Conservation (phyloP, 2,888 invertebrate genomes). For the Molanna angustata region DNA sequence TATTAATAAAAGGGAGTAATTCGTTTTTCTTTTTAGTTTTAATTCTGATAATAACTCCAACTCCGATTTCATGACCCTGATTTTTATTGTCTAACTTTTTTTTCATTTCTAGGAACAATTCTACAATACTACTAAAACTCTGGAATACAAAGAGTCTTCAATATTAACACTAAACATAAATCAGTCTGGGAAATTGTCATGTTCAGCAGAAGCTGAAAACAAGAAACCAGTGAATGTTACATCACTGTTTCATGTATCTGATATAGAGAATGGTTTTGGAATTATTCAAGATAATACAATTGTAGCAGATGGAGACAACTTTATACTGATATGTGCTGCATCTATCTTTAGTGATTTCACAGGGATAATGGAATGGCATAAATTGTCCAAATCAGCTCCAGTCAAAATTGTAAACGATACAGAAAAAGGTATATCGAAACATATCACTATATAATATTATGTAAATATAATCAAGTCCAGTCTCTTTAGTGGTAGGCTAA, state of each 20-base stretch:
- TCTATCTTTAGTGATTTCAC: conserved; percentile 54
- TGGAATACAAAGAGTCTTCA: conserved; percentile 37
- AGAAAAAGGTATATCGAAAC: conserved; percentile 30
- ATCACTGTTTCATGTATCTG: conserved; percentile 35
- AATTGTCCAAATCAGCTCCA: conserved; percentile 11
- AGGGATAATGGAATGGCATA: conserved; percentile 51
- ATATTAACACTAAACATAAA: conserved; percentile 42
- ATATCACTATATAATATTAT: too few relatives aligned
- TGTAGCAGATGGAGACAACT: conserved; percentile 54
- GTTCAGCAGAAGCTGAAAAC: conserved; percentile 46
- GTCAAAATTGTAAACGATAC: conserved; percentile 33
- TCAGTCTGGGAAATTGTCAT: conserved; percentile 46
- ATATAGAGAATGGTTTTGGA: conserved; percentile 46
- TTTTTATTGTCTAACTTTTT: too few relatives aligned
- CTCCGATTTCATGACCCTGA: too few relatives aligned
- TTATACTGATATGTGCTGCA: conserved; percentile 58
- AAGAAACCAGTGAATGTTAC: conserved; percentile 36
- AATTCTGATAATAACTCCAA: too few relatives aligned
- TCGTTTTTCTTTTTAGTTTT: too few relatives aligned
- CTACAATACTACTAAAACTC: not conserved
- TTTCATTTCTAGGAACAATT: conserved; percentile 1
- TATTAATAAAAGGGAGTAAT: too few relatives aligned
- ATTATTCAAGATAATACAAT: conserved; percentile 37
- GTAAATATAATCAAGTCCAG: too few relatives aligned
- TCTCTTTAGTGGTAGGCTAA: too few relatives aligned